These are phyloP conservation scores for Parotocinclus haroldoi DNA, from an alignment of 2,797 vertebrate species.

Conservation along the genomic window DNA sequence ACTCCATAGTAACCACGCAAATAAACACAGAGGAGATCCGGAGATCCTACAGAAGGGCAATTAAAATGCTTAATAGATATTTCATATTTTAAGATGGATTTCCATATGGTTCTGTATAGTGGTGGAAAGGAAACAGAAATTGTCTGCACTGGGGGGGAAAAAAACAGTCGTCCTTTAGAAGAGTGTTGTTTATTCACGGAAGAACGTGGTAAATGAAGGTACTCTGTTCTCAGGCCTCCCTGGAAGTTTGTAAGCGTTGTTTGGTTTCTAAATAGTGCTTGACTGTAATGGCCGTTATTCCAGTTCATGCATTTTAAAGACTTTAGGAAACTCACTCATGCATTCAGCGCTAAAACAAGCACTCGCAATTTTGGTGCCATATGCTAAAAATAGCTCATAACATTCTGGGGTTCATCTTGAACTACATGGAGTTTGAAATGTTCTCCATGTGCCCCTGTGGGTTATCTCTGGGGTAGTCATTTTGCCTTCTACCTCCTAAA, in stretches of 20 bases:
- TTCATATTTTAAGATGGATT: slow-evolving; percentile 68
- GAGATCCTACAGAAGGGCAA: slow-evolving; percentile 63
- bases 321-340: slow-evolving; percentile 16
- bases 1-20: slow-evolving; percentile 65
- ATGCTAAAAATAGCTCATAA: slow-evolving; percentile 9
- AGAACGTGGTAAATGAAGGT: slow-evolving; percentile 43
- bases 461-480: too few species aligned
- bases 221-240: slow-evolving; percentile 31
- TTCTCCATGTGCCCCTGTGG: too few species aligned
- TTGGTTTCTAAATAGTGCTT: slow-evolving; percentile 47
- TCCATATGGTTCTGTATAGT: slow-evolving; percentile 61
- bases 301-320: slow-evolving; percentile 42
- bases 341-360: too few species aligned
- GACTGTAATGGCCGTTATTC: slow-evolving; percentile 44
- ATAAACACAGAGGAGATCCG: slow-evolving; percentile 70
- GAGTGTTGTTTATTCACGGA: slow-evolving; percentile 39
- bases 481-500: too few species aligned
- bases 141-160: slow-evolving; percentile 31
- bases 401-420: neutral
- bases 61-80: slow-evolving; percentile 72
- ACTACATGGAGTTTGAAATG: too few species aligned
- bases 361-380: neutral
- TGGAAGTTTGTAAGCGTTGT: slow-evolving; percentile 36
- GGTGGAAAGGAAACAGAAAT: slow-evolving; percentile 46
- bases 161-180: slow-evolving; percentile 39